These are phyloP conservation scores for Oreochromis aureus DNA, from an alignment of 2,113 vertebrate species.

Conservation along the genomic window DNA sequence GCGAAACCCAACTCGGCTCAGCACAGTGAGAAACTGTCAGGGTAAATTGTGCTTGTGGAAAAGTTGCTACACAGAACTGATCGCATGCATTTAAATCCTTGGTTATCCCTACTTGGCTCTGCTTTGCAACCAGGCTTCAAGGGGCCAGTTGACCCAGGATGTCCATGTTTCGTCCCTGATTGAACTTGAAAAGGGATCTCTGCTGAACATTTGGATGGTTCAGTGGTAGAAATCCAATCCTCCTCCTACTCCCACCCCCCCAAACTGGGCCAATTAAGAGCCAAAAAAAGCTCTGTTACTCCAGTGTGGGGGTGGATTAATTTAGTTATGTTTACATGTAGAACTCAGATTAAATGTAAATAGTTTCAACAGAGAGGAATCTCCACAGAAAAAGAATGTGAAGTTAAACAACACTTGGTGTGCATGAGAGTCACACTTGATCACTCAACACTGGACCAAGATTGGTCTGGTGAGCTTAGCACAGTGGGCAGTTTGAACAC, in stretches of 20 bases:
- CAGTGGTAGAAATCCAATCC: slow-evolving; percentile 64
- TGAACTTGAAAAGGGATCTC: not conserved
- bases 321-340: slow-evolving; percentile 53
- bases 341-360: slow-evolving; percentile 39
- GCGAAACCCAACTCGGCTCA: not conserved
- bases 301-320: not conserved
- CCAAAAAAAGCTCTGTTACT: slow-evolving; percentile 36
- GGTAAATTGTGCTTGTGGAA: not conserved
- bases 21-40: not conserved
- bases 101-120: not conserved
- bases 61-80: not conserved
- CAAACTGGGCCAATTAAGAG: slow-evolving; percentile 63
- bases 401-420: slow-evolving; percentile 65
- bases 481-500: slow-evolving; percentile 40
- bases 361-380: slow-evolving; percentile 30
- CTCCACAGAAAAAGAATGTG: slow-evolving; percentile 29
- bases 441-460: slow-evolving; percentile 81
- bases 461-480: slow-evolving; percentile 70
- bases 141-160: not conserved
- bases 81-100: not conserved
- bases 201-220: not conserved
- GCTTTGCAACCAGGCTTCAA: not conserved
- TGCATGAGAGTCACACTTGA: slow-evolving; percentile 78
- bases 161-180: slow-evolving; percentile 1
- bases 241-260: slow-evolving; percentile 65